Percentiles rank a stretch among this genome's conserved stretches.
Evolutionary conservation across 2,113 vertebrate species (phyloP).

Genomic region (Sterna hirundo): DNA sequence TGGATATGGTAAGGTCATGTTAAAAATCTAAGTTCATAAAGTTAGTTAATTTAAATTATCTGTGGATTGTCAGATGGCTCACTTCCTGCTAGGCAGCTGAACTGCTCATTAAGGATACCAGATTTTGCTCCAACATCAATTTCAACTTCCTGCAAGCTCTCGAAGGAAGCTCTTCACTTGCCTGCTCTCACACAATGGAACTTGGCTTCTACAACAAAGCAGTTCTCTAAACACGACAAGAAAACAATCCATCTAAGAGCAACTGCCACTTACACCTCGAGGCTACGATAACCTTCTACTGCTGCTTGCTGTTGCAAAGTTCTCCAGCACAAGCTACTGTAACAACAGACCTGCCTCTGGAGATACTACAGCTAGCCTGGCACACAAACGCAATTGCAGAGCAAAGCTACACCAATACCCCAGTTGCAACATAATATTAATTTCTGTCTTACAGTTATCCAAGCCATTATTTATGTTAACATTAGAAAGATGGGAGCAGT

Average conservation of each 20-base stretch:
- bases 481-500: neutral
- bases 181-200: neutral
- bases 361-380: neutral
- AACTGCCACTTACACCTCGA: neutral
- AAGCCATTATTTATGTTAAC: neutral
- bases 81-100: conserved; percentile 21
- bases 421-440: neutral
- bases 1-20: neutral
- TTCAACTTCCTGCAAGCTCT: neutral
- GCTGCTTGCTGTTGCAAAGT: neutral
- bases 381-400: neutral
- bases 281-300: neutral
- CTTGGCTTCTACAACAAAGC: neutral
- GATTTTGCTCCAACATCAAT: neutral
- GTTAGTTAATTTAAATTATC: conserved; percentile 11
- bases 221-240: neutral
- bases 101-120: conserved; percentile 35
- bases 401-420: neutral
- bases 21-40: neutral
- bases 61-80: neutral
- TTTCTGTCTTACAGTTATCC: neutral
- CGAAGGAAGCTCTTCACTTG: neutral
- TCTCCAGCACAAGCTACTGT: neutral
- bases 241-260: neutral
- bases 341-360: neutral